Percentiles rank a stretch among this genome's conserved stretches.
phyloP scores from a whole-genome alignment of 2,888 invertebrate genomes.

The Chloromyia formosa region DNA sequence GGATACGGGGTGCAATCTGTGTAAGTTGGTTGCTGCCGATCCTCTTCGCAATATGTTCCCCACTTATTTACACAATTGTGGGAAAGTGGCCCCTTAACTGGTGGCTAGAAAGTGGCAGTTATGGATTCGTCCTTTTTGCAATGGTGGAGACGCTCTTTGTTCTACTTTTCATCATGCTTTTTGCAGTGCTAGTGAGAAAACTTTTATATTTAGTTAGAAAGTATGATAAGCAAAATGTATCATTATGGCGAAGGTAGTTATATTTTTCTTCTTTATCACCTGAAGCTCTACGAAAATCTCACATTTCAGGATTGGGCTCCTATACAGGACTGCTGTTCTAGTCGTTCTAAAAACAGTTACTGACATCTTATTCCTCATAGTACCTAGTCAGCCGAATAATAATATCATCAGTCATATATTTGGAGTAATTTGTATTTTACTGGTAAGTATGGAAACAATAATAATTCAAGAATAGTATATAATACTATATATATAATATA shows the following conservation, averaged over 20 bases:
- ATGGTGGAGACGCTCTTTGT: conserved; percentile 75
- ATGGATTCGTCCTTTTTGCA: conserved; percentile 73
- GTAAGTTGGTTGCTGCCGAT: conserved; percentile 63
- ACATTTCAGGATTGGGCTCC: conserved; percentile 68
- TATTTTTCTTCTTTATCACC: not conserved
- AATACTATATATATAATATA: too few relatives aligned
- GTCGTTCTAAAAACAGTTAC: conserved; percentile 69
- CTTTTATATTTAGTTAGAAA: conserved; percentile 69
- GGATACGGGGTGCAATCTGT: conserved; percentile 62
- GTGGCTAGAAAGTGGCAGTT: conserved; percentile 71
- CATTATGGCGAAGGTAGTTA: conserved; percentile 68
- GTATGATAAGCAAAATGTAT: conserved; percentile 69
- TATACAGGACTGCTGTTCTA: conserved; percentile 70
- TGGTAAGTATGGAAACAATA: conserved; percentile 71
- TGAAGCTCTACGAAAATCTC: not conserved
- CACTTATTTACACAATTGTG: conserved; percentile 63
- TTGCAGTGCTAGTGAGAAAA: conserved; percentile 72
- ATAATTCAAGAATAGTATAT: too few relatives aligned
- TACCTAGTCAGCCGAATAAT: conserved; percentile 70
- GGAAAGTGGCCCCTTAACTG: conserved; percentile 67
- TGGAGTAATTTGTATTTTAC: conserved; percentile 66
- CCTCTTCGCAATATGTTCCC: conserved; percentile 62
- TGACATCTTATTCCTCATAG: conserved; percentile 71
- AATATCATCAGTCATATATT: conserved; percentile 70
- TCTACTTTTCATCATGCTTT: conserved; percentile 73